These are phyloP conservation scores for Crotalus viridis DNA, from an alignment of 2,113 vertebrate species.

Conservation along the genomic window DNA sequence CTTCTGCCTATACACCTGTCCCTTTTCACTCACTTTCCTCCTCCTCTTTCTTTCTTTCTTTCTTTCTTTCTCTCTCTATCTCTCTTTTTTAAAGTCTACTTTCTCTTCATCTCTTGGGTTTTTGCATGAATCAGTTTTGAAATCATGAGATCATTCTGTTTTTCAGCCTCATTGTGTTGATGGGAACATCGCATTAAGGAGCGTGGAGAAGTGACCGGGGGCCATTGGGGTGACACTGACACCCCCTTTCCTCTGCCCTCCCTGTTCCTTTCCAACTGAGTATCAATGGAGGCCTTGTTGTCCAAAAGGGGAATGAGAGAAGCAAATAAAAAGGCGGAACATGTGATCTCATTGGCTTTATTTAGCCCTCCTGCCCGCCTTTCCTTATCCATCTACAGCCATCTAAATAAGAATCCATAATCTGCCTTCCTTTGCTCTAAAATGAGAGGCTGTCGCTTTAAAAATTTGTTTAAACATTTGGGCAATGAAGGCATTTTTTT, in stretches of 20 bases:
- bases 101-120: slow-evolving; percentile 3
- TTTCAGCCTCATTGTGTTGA: slow-evolving; percentile 34
- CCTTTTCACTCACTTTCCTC: neutral
- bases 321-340: slow-evolving; percentile 71
- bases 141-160: slow-evolving; percentile 66
- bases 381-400: slow-evolving; percentile 67
- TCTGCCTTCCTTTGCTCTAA: slow-evolving; percentile 43
- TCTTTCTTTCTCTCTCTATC: slow-evolving; percentile 4
- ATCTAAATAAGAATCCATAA: slow-evolving; percentile 58
- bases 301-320: slow-evolving; percentile 67
- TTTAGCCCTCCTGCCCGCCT: slow-evolving; percentile 64
- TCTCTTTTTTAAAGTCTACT: neutral
- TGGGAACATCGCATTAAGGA: slow-evolving; percentile 67
- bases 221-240: slow-evolving; percentile 61
- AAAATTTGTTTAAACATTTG: neutral
- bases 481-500: slow-evolving; percentile 3
- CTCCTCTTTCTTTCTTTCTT: neutral
- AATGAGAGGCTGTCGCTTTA: slow-evolving; percentile 31
- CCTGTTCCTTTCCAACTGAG: slow-evolving; percentile 42
- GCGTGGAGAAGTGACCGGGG: slow-evolving; percentile 58
- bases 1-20: neutral
- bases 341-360: slow-evolving; percentile 75
- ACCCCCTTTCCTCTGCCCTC: slow-evolving; percentile 52
- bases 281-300: slow-evolving; percentile 71
- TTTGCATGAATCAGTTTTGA: slow-evolving; percentile 51